phyloP scores from a whole-genome alignment of 2,113 vertebrate species.

The Nyctereutes procyonoides region DNA sequence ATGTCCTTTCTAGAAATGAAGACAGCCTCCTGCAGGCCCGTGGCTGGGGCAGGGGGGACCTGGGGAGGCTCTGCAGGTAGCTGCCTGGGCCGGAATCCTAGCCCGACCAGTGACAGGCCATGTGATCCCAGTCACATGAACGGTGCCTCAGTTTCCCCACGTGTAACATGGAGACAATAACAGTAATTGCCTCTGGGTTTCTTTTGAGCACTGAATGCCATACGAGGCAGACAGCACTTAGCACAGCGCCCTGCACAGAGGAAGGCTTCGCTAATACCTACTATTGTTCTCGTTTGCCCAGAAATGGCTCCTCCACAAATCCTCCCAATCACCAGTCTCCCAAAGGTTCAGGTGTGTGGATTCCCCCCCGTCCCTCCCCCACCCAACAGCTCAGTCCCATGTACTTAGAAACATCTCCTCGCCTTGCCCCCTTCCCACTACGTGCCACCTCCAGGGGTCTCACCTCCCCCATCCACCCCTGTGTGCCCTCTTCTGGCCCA shows the following conservation, averaged over 20 bases:
- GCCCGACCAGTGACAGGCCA: neutral
- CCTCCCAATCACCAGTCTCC: neutral
- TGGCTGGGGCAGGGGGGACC: rapidly evolving
- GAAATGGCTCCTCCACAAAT: neutral
- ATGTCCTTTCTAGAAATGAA: neutral
- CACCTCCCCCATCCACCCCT: neutral
- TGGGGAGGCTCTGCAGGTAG: neutral
- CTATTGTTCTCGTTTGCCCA: neutral
- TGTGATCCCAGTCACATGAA: too few species aligned
- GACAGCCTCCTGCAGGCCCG: neutral
- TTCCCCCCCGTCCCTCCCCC: neutral
- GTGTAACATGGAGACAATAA: neutral
- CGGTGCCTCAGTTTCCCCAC: neutral
- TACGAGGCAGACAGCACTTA: neutral
- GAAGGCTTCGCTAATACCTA: rapidly evolving
- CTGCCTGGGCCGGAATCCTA: neutral
- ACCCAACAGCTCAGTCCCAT: neutral
- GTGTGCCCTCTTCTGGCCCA: too few species aligned
- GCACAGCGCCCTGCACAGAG: neutral
- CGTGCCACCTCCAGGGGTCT: neutral
- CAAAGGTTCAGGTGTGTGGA: neutral
- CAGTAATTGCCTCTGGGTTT: neutral
- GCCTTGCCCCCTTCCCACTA: neutral
- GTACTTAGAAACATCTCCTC: neutral
- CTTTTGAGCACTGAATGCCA: neutral